Percentiles rank a stretch among this genome's conserved stretches.
Conservation (phyloP, 2,797 vertebrate species). For the Sebastes taczanowskii region DNA sequence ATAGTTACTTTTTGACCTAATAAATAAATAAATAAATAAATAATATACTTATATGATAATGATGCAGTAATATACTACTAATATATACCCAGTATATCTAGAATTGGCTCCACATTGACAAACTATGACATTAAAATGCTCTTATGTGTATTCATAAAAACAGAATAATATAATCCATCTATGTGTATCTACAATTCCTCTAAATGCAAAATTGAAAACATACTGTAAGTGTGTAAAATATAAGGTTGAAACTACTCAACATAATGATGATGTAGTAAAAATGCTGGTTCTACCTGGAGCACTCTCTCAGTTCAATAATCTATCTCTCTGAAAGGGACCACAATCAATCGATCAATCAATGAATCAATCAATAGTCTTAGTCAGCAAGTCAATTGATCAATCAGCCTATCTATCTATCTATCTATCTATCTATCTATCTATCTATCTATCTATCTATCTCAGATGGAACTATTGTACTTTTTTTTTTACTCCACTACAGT, state of each 20-base stretch:
- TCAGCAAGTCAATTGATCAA: neutral
- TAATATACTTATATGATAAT: too few species aligned
- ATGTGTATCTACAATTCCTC: too few species aligned
- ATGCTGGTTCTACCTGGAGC: neutral
- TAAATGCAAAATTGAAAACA: neutral
- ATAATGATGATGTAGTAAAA: neutral
- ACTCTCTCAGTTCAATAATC: neutral
- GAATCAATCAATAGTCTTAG: neutral
- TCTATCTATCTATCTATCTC: neutral
- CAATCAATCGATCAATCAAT: neutral
- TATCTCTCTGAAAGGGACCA: neutral
- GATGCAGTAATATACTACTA: too few species aligned
- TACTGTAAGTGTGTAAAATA: neutral
- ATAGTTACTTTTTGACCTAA: too few species aligned
- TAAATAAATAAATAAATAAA: too few species aligned
- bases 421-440: neutral
- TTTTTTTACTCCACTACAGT: too few species aligned
- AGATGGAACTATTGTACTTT: too few species aligned
- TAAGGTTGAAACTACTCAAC: neutral
- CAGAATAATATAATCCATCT: too few species aligned
- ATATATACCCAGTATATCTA: too few species aligned
- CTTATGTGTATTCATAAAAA: too few species aligned
- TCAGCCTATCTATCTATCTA: neutral
- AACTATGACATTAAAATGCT: too few species aligned
- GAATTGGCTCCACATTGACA: too few species aligned